These are phyloP conservation scores for Poecilia velifera DNA, from an alignment of 2,797 vertebrate genomes.

Conservation along the genomic window DNA sequence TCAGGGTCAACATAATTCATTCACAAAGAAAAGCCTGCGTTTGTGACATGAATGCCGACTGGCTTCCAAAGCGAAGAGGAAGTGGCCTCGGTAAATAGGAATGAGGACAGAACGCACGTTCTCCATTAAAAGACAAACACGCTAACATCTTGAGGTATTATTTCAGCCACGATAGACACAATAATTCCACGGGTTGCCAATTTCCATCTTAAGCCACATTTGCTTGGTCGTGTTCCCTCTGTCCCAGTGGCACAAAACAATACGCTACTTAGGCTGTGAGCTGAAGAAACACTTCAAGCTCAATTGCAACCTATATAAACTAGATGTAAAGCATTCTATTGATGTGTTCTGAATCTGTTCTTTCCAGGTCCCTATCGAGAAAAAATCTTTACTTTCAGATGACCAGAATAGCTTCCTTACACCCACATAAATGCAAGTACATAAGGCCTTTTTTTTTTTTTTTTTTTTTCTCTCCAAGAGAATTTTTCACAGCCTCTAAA, in stretches of 20 bases:
- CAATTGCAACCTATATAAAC: constrained; percentile 16
- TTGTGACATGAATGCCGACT: constrained; percentile 25
- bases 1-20: constrained; percentile 23
- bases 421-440: background rate
- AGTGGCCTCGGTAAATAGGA: constrained; percentile 19
- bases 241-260: constrained; percentile 41
- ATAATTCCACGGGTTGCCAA: constrained; percentile 18
- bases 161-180: constrained; percentile 16
- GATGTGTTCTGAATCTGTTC: constrained; percentile 13
- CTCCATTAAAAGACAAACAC: constrained; percentile 5
- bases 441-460: background rate
- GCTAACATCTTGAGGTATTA: constrained; percentile 20
- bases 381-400: constrained; percentile 4
- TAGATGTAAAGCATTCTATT: constrained; percentile 24
- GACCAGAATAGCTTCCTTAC: background rate
- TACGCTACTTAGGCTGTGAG: constrained; percentile 40
- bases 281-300: constrained; percentile 29
- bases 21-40: background rate
- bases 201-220: constrained; percentile 26
- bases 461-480: background rate
- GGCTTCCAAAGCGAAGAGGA: constrained; percentile 14
- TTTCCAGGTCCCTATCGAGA: background rate
- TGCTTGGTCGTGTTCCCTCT: background rate
- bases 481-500: constrained; percentile 1
- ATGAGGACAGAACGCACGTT: background rate